Conservation (phyloP, 2,888 invertebrate genomes). For the Zygaena filipendulae region DNA sequence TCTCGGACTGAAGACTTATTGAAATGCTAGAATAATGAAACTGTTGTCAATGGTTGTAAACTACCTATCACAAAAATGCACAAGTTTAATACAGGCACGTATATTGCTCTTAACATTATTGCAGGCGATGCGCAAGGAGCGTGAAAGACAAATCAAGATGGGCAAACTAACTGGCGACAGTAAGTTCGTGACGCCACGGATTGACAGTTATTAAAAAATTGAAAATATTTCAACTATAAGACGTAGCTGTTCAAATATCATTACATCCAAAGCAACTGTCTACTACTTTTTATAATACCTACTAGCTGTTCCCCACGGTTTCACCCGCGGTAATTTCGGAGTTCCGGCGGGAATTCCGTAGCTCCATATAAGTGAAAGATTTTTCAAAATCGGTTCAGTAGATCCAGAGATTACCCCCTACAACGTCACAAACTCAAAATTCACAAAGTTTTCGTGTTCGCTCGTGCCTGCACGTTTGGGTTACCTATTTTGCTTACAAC, state of each 20-base stretch:
- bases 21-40: too few relatives aligned
- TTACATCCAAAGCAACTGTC: neutral
- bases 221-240: conserved; percentile 5
- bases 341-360: neutral
- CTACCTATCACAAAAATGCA: too few relatives aligned
- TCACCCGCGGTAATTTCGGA: conserved; percentile 2
- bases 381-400: too few relatives aligned
- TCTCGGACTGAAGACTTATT: too few relatives aligned
- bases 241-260: conserved; percentile 1
- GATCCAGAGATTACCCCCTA: too few relatives aligned
- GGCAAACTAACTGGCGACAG: conserved; percentile 69
- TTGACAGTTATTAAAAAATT: conserved; percentile 65
- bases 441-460: too few relatives aligned
- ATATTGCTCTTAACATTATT: conserved; percentile 11
- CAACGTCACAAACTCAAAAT: too few relatives aligned
- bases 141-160: conserved; percentile 65
- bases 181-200: conserved; percentile 61
- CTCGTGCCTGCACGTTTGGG: too few relatives aligned
- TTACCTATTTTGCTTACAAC: too few relatives aligned
- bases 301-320: neutral
- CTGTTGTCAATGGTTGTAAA: too few relatives aligned
- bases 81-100: too few relatives aligned
- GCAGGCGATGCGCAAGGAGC: conserved; percentile 68
- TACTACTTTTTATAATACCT: neutral
- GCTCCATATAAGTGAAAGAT: too few relatives aligned